Evolutionary conservation across 1,140 invertebrate species (phyloP).

Genomic region (Tribolium madens): DNA sequence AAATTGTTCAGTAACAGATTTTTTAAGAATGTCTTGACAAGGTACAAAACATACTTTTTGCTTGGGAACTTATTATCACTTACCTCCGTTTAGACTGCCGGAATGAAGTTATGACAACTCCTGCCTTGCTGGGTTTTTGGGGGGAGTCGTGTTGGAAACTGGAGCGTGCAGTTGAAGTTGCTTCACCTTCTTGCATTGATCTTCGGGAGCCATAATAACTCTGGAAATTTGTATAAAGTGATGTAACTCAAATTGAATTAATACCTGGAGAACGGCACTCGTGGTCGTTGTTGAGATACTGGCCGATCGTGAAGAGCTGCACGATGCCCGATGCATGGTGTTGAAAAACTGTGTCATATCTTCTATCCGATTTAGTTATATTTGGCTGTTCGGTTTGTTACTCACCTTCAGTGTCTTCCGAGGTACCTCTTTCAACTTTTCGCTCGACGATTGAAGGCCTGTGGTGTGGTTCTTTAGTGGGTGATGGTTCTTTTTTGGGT

Average conservation of each 20-base stretch:
- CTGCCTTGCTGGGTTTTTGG: constrained; percentile 78
- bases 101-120: constrained; percentile 94
- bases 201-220: constrained; percentile 66
- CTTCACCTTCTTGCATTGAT: constrained; percentile 67
- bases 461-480: constrained; percentile 37
- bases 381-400: neutral
- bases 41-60: no score
- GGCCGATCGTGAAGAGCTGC: constrained; percentile 59
- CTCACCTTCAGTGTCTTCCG: constrained; percentile 63
- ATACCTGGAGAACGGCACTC: constrained; percentile 53
- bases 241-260: neutral
- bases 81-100: constrained; percentile 90
- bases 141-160: constrained; percentile 73
- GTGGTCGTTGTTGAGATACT: constrained; percentile 60
- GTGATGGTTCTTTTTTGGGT: constrained; percentile 41
- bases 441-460: constrained; percentile 49
- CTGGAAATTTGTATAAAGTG: constrained; percentile 56
- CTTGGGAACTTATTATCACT: constrained; percentile 47
- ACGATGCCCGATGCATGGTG: constrained; percentile 57
- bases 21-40: neutral
- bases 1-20: constrained; percentile 47
- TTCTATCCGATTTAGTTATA: constrained; percentile 51
- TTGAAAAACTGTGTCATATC: constrained; percentile 56
- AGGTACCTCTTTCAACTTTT: constrained; percentile 58
- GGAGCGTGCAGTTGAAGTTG: constrained; percentile 66